Evolutionary conservation across 2,888 invertebrate genomes (phyloP).

Genomic region (Nymphalis polychloros): DNA sequence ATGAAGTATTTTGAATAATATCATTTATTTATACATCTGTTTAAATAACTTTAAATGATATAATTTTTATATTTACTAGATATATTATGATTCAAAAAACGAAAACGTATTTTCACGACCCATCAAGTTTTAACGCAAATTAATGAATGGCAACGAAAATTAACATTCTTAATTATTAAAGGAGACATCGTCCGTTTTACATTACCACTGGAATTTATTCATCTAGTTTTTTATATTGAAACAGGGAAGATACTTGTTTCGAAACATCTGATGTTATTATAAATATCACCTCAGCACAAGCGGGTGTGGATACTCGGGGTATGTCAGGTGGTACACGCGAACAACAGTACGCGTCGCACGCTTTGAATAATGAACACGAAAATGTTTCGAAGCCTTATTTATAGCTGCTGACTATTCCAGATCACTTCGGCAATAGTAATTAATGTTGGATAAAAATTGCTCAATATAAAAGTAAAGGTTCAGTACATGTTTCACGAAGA

Average conservation of each 20-base stretch:
- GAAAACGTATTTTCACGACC: too few species aligned
- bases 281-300: not conserved
- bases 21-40: too few species aligned
- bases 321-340: slow-evolving; percentile 52
- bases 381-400: slow-evolving; percentile 26
- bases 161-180: too few species aligned
- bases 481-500: not conserved
- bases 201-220: not conserved
- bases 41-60: too few species aligned
- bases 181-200: too few species aligned
- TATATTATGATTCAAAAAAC: too few species aligned
- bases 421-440: slow-evolving; percentile 14
- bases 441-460: not conserved
- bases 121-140: too few species aligned
- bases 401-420: slow-evolving; percentile 7
- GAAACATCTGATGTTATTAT: slow-evolving; percentile 10
- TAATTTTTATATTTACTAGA: too few species aligned
- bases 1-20: too few species aligned
- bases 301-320: slow-evolving; percentile 8
- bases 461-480: not conserved
- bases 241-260: slow-evolving; percentile 4
- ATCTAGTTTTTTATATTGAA: not conserved
- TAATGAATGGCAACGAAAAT: too few species aligned
- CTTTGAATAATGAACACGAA: slow-evolving; percentile 65
- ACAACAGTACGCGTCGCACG: slow-evolving; percentile 56